Percentiles rank a stretch among this genome's conserved stretches.
Conservation (phyloP, 2,888 invertebrate genomes). For the Tenodera sinensis region DNA sequence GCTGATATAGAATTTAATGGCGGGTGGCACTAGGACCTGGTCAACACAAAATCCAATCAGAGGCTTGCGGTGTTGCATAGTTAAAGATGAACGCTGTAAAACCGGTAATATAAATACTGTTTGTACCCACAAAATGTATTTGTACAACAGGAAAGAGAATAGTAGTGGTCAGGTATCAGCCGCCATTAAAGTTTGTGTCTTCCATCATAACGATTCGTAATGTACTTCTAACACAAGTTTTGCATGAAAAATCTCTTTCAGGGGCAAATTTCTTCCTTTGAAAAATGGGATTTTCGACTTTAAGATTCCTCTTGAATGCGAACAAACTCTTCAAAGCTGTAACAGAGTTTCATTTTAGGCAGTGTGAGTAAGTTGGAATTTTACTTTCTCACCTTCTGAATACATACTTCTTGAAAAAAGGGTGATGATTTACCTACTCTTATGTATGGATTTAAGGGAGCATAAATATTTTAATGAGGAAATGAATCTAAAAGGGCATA, state of each 20-base stretch:
- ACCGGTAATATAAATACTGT: too few relatives aligned
- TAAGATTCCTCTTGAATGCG: background rate
- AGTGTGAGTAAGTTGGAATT: background rate
- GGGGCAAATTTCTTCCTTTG: background rate
- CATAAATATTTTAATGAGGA: background rate
- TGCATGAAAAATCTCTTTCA: background rate
- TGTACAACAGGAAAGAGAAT: too few relatives aligned
- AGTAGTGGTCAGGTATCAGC: too few relatives aligned
- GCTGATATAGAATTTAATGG: too few relatives aligned
- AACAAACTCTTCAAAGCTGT: background rate
- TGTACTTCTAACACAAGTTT: background rate
- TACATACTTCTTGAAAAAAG: background rate
- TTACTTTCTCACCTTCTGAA: background rate
- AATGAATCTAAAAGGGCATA: background rate
- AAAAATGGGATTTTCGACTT: background rate
- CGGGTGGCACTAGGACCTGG: too few relatives aligned
- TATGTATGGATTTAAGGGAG: background rate
- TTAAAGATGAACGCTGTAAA: too few relatives aligned
- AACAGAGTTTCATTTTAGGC: background rate
- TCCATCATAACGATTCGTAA: too few relatives aligned
- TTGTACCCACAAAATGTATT: too few relatives aligned
- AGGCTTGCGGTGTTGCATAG: too few relatives aligned
- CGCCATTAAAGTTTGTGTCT: too few relatives aligned
- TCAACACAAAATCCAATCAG: too few relatives aligned
- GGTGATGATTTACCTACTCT: too few relatives aligned